Base-by-base conservation (phyloP, 2,888 invertebrate species). In the Parelbella ahira region DNA sequence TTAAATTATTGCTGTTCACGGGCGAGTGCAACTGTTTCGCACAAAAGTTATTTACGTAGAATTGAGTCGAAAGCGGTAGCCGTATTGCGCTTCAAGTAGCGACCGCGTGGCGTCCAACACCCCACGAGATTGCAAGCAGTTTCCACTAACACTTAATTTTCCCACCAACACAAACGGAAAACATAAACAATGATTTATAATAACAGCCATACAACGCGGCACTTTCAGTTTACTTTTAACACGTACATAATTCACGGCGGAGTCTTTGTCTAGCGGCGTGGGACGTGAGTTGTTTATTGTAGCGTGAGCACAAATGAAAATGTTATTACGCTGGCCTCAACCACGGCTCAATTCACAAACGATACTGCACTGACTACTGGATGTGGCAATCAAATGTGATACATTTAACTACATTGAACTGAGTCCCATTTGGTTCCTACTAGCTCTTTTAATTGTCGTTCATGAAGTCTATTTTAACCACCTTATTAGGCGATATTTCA, bases 131-230 rank as follows among this genome's bases (percentile, higher is more conserved):
- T 70, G 74, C 75, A 63, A 74, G 65, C 70, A 74, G 74, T 78
- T 79, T 72, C 75, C 61, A 76, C 78, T 73, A 79, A 67, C 78
- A 81, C 79, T 83, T 83, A 83, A 83, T 86, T 82, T 75, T 66
- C 68, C 67, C 68, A 75, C 74, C 67, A 79, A 77, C 74, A 69
- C 79, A 84, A 87, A 84, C 88, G 87, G 88, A 88, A 88, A 87
- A 78, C 88, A 87, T 87, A 88, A 88, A 81, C 84, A 86, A 87
- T 88, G 87, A 88, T 88, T 88, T 88, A 88, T 88, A 84, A 81
- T 86, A 86, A 82, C 84, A 74, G 70, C 78, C 79, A 80, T 76
- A 83, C 74, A 83, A 77, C 79, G 82, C 74, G 80, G 75, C 81
- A 87, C 86, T 87, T 86, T 84, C 81, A 81, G 84, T 86, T 86